phyloP scores from a whole-genome alignment of 2,113 vertebrate genomes.

The Anarrhichthys ocellatus region DNA sequence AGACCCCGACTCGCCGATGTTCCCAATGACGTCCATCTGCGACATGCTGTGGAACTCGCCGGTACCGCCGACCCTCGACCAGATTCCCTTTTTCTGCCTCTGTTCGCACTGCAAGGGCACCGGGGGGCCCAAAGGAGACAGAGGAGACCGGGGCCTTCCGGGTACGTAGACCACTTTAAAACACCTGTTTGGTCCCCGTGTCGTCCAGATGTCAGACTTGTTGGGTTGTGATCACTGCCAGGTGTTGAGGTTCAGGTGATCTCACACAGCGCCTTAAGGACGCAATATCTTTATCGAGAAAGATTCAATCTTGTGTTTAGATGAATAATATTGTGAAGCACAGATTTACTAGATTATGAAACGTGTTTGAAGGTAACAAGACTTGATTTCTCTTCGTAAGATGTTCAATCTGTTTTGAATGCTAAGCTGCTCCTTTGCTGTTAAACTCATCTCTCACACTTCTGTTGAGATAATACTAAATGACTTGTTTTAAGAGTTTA shows the following conservation, averaged over 20 bases:
- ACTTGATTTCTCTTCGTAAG: neutral
- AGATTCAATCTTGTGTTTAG: too few species aligned
- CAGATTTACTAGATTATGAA: neutral
- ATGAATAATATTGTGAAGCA: too few species aligned
- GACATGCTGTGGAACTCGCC: conserved; percentile 61
- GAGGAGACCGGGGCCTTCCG: conserved; percentile 74
- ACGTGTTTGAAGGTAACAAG: neutral
- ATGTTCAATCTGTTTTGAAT: too few species aligned
- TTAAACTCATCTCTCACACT: neutral
- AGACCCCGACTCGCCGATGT: neutral
- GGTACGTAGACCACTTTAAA: conserved; percentile 52
- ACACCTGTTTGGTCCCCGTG: neutral
- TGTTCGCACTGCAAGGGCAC: conserved; percentile 75
- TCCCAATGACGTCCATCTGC: conserved; percentile 26
- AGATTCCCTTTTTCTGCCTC: conserved; percentile 78
- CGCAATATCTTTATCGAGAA: too few species aligned
- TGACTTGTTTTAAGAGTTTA: neutral
- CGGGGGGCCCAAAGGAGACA: conserved; percentile 75
- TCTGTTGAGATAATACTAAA: neutral
- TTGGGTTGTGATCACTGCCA: neutral
- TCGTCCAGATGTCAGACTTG: neutral
- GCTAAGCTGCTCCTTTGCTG: too few species aligned
- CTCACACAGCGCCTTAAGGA: too few species aligned
- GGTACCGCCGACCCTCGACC: conserved; percentile 20
- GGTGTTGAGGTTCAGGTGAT: too few species aligned